Percentiles rank a stretch among this genome's conserved stretches.
These are phyloP conservation scores for Ochotona princeps DNA, from an alignment of 2,113 vertebrate genomes.

Conservation along the genomic window DNA sequence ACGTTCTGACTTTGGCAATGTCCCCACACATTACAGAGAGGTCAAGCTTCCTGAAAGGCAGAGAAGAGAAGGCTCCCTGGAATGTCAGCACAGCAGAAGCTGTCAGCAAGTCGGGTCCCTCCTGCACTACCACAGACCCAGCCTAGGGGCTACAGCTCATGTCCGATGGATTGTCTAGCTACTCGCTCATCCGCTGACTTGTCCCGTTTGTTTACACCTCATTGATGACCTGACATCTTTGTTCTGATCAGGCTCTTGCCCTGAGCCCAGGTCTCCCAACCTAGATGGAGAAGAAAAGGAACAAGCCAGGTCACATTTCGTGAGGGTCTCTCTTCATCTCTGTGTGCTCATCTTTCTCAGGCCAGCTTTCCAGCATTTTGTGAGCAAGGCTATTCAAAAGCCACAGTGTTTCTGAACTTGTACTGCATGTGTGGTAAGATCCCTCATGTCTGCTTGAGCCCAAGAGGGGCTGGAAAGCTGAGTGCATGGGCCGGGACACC, in stretches of 20 bases:
- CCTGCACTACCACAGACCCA: not conserved
- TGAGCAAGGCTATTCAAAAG: not conserved
- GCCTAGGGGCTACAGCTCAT: not conserved
- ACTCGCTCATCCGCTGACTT: not conserved
- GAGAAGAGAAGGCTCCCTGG: not conserved
- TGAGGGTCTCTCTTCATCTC: not conserved
- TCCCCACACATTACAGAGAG: not conserved
- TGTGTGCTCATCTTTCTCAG: not conserved
- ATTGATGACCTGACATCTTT: not conserved
- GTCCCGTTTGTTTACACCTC: not conserved
- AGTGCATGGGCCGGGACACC: not conserved
- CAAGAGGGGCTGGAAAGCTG: not conserved
- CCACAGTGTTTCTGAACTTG: not conserved
- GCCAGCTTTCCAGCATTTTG: not conserved
- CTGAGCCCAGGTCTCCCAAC: not conserved
- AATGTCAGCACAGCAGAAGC: not conserved
- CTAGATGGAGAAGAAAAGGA: not conserved
- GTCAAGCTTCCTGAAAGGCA: not conserved
- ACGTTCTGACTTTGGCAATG: constrained; percentile 31
- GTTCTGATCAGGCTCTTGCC: not conserved
- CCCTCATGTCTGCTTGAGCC: not conserved
- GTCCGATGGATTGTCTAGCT: not conserved
- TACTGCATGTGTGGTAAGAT: not conserved
- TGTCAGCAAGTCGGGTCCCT: not conserved
- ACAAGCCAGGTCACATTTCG: not conserved